A percentile compares a stretch with the other conserved stretches of the same genome.
phyloP scores from a whole-genome alignment of 2,888 invertebrate genomes.

The Conomelus anceps region DNA sequence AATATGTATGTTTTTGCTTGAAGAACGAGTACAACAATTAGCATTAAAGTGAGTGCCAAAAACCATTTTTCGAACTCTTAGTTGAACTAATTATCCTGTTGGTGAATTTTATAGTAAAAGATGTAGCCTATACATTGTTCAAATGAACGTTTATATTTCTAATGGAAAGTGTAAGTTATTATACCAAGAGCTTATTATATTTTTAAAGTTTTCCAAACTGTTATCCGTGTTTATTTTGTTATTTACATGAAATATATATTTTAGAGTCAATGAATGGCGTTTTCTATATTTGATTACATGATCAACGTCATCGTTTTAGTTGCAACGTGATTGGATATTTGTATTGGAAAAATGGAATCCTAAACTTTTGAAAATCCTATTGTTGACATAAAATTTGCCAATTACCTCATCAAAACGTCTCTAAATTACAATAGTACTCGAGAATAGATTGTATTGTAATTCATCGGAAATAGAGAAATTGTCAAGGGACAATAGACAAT shows the following conservation, averaged over 20 bases:
- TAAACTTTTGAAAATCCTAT: no score
- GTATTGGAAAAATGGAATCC: no score
- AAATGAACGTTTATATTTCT: not conserved
- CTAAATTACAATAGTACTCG: no score
- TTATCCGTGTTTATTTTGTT: not conserved
- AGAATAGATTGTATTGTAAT: no score
- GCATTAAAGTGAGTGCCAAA: not conserved
- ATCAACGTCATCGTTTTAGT: no score
- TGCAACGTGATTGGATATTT: no score
- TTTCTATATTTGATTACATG: not conserved
- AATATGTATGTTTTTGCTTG: not conserved
- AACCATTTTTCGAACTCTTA: not conserved
- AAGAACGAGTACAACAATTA: not conserved
- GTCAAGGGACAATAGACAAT: no score
- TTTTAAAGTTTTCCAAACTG: not conserved
- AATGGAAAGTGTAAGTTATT: not conserved
- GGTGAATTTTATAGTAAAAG: not conserved
- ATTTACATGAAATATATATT: not conserved
- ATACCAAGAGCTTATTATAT: not conserved
- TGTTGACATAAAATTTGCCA: no score
- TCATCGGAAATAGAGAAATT: no score
- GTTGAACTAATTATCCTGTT: not conserved
- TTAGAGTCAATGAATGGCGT: not conserved
- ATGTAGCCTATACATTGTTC: not conserved
- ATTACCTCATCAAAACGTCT: no score